Percentiles rank a stretch among this genome's conserved stretches.
Evolutionary conservation across 2,888 invertebrate genomes (phyloP).

Genomic region (Hoplodrina ambigua): DNA sequence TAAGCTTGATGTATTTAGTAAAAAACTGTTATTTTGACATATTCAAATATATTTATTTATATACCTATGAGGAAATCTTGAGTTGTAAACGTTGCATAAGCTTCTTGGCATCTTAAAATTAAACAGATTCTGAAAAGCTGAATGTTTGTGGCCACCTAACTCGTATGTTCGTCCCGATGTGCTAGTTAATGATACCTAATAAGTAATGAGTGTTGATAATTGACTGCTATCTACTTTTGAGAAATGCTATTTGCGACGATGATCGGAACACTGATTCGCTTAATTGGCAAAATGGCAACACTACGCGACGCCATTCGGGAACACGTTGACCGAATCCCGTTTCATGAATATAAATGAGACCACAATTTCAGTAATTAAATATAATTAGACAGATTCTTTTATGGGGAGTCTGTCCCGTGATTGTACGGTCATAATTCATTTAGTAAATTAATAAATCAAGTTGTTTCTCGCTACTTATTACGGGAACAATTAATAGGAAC

Average conservation of each 20-base stretch:
- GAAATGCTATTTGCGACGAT: slow-evolving; percentile 81
- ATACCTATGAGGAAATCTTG: background rate
- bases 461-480: slow-evolving; percentile 9
- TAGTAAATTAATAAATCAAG: slow-evolving; percentile 38
- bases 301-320: slow-evolving; percentile 51
- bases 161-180: background rate
- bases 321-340: slow-evolving; percentile 34
- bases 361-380: slow-evolving; percentile 58
- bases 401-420: slow-evolving; percentile 33
- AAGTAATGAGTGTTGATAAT: slow-evolving; percentile 81
- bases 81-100: too few species aligned
- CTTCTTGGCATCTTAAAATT: background rate
- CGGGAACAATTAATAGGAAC: slow-evolving; percentile 27
- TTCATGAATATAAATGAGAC: slow-evolving; percentile 63
- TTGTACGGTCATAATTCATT: slow-evolving; percentile 44
- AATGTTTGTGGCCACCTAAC: background rate
- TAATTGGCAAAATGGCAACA: slow-evolving; percentile 75
- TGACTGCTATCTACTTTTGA: slow-evolving; percentile 71
- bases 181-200: slow-evolving; percentile 72
- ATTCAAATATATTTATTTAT: too few species aligned
- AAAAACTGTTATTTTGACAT: too few species aligned
- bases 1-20: too few species aligned
- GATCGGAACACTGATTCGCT: slow-evolving; percentile 78
- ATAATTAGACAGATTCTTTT: slow-evolving; percentile 47
- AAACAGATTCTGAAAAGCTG: background rate